Conservation (phyloP, 92 coral and sea anemone genomes). For the Porites rus region DNA sequence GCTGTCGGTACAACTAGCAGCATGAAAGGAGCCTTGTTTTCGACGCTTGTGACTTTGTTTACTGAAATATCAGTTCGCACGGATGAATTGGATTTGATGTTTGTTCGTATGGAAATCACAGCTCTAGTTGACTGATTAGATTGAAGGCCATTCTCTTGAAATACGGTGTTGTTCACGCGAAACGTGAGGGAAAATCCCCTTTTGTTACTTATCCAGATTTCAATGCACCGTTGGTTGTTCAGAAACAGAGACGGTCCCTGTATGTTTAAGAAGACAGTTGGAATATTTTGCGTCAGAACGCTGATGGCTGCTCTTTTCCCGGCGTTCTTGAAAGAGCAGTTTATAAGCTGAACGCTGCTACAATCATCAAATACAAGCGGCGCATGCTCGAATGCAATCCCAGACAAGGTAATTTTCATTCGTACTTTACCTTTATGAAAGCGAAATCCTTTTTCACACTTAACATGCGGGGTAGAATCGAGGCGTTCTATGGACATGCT, state of each 20-base stretch:
- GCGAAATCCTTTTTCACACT: constrained; percentile 26
- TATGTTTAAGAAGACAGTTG: constrained; percentile 12
- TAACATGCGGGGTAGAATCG: background rate
- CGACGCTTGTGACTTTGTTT: constrained; percentile 14
- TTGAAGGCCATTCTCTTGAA: constrained; percentile 25
- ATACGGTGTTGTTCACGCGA: background rate
- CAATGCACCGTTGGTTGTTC: constrained; percentile 27
- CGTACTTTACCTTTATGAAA: background rate
- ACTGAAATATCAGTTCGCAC: background rate
- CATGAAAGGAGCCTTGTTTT: constrained; percentile 26
- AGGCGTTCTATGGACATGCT: constrained; percentile 40
- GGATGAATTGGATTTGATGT: background rate
- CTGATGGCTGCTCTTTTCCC: background rate
- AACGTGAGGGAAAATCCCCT: background rate
- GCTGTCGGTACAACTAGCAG: background rate
- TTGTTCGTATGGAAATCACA: constrained; percentile 25
- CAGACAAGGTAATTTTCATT: constrained; percentile 7
- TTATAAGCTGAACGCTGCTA: background rate
- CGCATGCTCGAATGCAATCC: constrained; percentile 30
- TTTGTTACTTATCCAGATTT: background rate
- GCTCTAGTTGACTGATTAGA: background rate
- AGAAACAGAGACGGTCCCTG: constrained; percentile 29
- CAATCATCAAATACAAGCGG: constrained; percentile 30
- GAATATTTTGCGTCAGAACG: background rate
- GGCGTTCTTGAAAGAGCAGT: constrained; percentile 32